Evolutionary conservation across 2,113 vertebrate species (phyloP), one percentile per base, ranked within the genome.

Genomic region (Vanacampus margaritifer): DNA sequence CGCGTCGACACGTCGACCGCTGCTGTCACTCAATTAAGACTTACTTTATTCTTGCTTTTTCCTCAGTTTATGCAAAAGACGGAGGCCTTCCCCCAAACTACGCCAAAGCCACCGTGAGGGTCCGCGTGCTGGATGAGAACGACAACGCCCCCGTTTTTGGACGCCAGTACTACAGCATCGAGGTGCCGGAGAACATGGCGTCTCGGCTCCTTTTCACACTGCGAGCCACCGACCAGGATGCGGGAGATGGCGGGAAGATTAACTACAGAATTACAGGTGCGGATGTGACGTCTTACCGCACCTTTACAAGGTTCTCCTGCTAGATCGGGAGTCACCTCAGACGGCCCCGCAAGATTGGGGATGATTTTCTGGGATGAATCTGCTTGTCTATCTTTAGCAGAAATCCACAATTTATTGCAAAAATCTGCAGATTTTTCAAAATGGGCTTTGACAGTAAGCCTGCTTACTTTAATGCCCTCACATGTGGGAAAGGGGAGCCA

Each of bases 131-230:
- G 9, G 97, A 99, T 35, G 92, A 95, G 71, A 99, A 99, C 45
- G 97, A 99, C 88, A 94, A 98, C 0, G 26, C 89, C 0, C 97
- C 97, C 0, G 78, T 72, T 16, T 95, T 98, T 64, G 94, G 94
- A 46, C 94, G 87, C 0, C 79, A 93, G n/a, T 91, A 89, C 64
- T 93, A 92, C 72, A 91, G 85, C 12, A 83, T 98, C 48, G 94
- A 97, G 79, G 94, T 98, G 16, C 96, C 97, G 0, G 97, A 99
- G 86, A 96, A 98, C 88, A 91, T 93, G 72, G 91, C 93, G 1
- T 81, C 81, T 0, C 84, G 92, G 64, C 88, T 91, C 0, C 91
- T 99, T 24, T 93, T 93, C 65, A 93, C 85, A 0, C 81, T 98
- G 37, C 89, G 91, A 68, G 97, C 96, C 84, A 94, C 92, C 0